Evolutionary conservation across 2,888 invertebrate species (phyloP).

Genomic region (Meiosimyza platycephala): DNA sequence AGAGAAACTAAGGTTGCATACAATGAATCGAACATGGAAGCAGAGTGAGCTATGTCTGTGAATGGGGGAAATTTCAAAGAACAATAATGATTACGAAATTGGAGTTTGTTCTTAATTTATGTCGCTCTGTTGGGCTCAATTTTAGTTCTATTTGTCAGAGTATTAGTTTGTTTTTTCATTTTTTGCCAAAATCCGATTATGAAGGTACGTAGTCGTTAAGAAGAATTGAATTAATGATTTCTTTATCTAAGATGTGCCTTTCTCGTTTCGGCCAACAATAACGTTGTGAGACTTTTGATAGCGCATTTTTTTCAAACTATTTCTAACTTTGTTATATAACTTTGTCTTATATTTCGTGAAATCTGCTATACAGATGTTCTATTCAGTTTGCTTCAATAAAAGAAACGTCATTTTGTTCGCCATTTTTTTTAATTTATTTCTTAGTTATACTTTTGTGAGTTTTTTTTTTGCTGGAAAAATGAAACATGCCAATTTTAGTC

Average conservation of each 20-base stretch:
- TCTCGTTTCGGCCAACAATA: conserved; percentile 1
- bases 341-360: neutral
- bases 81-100: conserved; percentile 18
- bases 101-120: conserved; percentile 26
- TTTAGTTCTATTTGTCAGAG: neutral
- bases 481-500: neutral
- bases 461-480: neutral
- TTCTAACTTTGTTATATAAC: neutral
- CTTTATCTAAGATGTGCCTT: neutral
- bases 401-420: neutral
- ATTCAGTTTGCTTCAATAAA: neutral
- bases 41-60: neutral
- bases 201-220: neutral
- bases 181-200: neutral
- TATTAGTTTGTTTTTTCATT: neutral
- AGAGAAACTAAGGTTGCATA: neutral
- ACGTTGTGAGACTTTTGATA: neutral
- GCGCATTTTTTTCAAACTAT: neutral
- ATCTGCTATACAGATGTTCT: neutral
- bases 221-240: neutral
- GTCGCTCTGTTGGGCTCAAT: conserved; percentile 1
- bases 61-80: neutral
- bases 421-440: neutral
- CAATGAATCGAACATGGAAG: neutral
- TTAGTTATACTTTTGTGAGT: neutral